Conservation (phyloP, 1,140 invertebrate genomes). For the Hyles vespertilio region DNA sequence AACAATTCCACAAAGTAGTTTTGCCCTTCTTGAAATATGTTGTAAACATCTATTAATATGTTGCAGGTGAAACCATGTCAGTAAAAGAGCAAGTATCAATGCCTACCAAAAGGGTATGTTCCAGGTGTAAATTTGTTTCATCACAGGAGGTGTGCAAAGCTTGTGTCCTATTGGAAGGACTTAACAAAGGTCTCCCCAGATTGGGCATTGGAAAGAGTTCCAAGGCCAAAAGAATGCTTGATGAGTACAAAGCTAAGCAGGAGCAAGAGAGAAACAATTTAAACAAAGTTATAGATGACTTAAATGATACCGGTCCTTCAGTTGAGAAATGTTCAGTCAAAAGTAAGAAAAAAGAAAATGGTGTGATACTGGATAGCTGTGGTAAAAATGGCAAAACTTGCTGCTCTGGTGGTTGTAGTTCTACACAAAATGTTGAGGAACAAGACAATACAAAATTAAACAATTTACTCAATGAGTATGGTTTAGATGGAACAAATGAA, state of each 20-base stretch:
- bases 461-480: conserved; percentile 43
- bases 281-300: conserved; percentile 34
- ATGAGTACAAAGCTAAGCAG: conserved; percentile 58
- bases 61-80: conserved; percentile 89
- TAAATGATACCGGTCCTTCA: conserved; percentile 34
- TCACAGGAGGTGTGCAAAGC: conserved; percentile 98
- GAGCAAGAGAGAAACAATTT: conserved; percentile 17
- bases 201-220: conserved; percentile 91
- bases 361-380: conserved; percentile 16
- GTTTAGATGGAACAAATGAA: conserved; percentile 20
- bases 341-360: conserved; percentile 9
- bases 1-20: neutral
- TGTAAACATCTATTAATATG: conserved; percentile 4
- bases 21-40: neutral
- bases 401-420: conserved; percentile 36
- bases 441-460: conserved; percentile 38
- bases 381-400: conserved; percentile 22
- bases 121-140: conserved; percentile 95
- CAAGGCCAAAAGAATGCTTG: conserved; percentile 82
- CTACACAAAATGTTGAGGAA: conserved; percentile 18
- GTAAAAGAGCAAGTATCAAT: conserved; percentile 89
- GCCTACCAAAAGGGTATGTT: conserved; percentile 88
- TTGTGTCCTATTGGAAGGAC: conserved; percentile 95
- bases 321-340: conserved; percentile 20
- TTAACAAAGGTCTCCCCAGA: conserved; percentile 94